Base-by-base conservation (phyloP, 2,888 invertebrate genomes). In the Drosophila macrospina region DNA sequence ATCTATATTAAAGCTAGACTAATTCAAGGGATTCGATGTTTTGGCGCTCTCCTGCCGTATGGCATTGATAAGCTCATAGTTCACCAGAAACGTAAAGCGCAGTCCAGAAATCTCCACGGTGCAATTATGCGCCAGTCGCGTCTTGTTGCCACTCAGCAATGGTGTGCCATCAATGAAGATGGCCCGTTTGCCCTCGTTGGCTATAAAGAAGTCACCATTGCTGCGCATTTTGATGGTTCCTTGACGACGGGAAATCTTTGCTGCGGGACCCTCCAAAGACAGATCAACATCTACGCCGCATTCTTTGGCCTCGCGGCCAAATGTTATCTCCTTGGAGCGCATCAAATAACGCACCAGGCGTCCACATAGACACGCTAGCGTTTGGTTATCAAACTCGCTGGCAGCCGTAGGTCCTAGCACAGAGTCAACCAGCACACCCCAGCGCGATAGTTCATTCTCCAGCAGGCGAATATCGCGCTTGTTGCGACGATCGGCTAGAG, bases 151-250 rank as follows among this genome's bases (percentile, higher is more conserved):
- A 52, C 95, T 95, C 8, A 98, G 93, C 57, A 99, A 94, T 0
- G 98, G 98, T 67, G 96, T 95, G 1, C 98, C 98, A 91, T 99
- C 98, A 5, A 99, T 96, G 91, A 97, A 98, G 87, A 99, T 96
- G 2, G 98, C 97, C 67, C 98, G 93, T 90, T 98, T 98, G 16
- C 99, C 99, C 91, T 98, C 98, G 45, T 99, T 99, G 16, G 97
- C 96, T 85, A 99, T 94, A 90, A 97, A 97, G 92, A 99, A 99
- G 91, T 99, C 98, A 0, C 98, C 99, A 75, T 96, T 98, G 91
- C 97, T 97, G 55, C 97, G 94, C 71, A 99, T 94, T 48, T 95
- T 94, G 62, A 99, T 97, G 1, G 97, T 96, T 6, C 97, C 99
- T 92, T 99, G 99, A 74, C 97, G 94, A 42, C 99, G 94, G 0